Evolutionary conservation across 2,113 vertebrate genomes (phyloP).

Genomic region (Passer domesticus): DNA sequence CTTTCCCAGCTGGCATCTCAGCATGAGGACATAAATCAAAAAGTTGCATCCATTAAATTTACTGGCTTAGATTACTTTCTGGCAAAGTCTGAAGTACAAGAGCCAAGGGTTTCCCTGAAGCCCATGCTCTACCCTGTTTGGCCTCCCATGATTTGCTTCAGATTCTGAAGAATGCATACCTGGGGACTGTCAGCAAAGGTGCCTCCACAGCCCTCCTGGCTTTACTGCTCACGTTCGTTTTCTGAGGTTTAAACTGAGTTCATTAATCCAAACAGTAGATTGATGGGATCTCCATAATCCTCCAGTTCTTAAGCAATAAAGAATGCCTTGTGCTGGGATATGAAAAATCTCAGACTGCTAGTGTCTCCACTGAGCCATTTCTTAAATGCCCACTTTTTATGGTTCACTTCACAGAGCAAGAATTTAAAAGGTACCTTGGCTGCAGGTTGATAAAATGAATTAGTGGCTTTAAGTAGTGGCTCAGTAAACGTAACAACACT

Average conservation of each 20-base stretch:
- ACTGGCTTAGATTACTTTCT: not conserved
- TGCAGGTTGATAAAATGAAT: not conserved
- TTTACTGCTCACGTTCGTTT: not conserved
- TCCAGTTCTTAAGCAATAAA: slow-evolving; percentile 29
- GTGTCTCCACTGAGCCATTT: not conserved
- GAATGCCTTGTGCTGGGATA: slow-evolving; percentile 22
- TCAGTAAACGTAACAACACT: not conserved
- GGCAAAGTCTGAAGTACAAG: not conserved
- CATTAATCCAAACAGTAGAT: slow-evolving; percentile 22
- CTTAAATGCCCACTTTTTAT: slow-evolving; percentile 11
- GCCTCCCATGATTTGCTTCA: not conserved
- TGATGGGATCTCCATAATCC: slow-evolving; percentile 23
- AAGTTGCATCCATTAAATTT: not conserved
- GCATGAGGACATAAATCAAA: not conserved
- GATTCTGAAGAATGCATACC: not conserved
- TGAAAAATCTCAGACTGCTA: slow-evolving; percentile 10
- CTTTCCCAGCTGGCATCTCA: not conserved
- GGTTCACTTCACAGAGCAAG: not conserved
- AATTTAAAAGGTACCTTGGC: not conserved
- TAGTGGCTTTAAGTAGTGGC: not conserved
- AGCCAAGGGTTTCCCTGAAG: not conserved
- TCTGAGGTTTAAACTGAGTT: slow-evolving; percentile 19
- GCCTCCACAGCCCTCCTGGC: not conserved
- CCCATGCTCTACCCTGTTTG: not conserved
- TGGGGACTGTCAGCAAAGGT: slow-evolving; percentile 12